A percentile compares a stretch with the other conserved stretches of the same genome.
Evolutionary conservation across 2,888 invertebrate genomes (phyloP).

Genomic region (Drosophila neotestacea): DNA sequence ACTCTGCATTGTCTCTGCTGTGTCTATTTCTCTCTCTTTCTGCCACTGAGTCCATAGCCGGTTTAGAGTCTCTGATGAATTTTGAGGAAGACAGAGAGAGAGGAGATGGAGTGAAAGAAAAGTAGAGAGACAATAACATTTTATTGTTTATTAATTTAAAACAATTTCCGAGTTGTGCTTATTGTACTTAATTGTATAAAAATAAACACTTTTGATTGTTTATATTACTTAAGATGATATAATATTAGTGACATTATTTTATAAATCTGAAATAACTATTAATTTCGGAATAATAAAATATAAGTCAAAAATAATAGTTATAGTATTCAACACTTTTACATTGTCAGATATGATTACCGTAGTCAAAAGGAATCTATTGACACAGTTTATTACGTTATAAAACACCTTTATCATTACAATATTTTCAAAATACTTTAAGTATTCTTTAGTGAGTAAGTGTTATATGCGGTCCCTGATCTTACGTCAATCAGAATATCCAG

Average conservation of each 20-base stretch:
- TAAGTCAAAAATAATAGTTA: no score
- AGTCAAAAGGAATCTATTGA: no score
- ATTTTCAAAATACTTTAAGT: no score
- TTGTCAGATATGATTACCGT: no score
- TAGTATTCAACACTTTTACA: no score
- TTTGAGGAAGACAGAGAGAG: not conserved
- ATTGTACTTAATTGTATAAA: conserved; percentile 2
- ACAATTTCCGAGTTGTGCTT: conserved; percentile 7
- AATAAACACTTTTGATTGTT: conserved; percentile 11
- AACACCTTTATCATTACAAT: no score
- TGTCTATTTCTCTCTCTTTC: not conserved
- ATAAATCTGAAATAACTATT: not conserved
- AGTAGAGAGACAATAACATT: not conserved
- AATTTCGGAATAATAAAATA: no score
- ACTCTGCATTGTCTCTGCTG: not conserved
- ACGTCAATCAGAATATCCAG: not conserved
- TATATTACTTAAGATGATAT: no score
- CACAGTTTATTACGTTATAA: no score
- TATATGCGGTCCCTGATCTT: no score
- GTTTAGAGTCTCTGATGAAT: conserved; percentile 3
- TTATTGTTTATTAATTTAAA: not conserved
- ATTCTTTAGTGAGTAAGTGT: no score
- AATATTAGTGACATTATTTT: not conserved
- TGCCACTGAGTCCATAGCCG: not conserved
- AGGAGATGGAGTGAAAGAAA: not conserved